Conservation (phyloP, 1,140 invertebrate genomes). For the Dinoponera quadriceps region DNA sequence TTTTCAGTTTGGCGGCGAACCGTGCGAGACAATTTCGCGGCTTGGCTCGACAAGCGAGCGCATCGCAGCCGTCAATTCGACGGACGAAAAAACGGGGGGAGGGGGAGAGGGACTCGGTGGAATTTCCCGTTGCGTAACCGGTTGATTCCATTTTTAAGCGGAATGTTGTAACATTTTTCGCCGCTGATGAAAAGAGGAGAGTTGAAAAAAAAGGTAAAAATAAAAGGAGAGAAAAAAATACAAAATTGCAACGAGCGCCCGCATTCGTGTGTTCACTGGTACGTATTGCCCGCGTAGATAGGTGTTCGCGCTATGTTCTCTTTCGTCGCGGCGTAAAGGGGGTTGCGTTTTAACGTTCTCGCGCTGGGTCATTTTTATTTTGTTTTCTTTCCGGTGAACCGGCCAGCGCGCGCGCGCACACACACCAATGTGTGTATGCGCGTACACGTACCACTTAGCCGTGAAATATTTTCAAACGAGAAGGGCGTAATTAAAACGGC, state of each 20-base stretch:
- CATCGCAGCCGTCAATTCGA: neutral
- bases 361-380: constrained; percentile 20
- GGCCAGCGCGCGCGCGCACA: neutral
- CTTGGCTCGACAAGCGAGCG: neutral
- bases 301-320: neutral
- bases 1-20: neutral
- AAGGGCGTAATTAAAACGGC: constrained; percentile 38
- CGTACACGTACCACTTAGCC: too few relatives aligned
- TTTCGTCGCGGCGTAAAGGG: constrained; percentile 15
- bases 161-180: constrained; percentile 44
- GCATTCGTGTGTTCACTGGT: too few relatives aligned
- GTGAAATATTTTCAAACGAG: constrained; percentile 47
- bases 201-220: neutral
- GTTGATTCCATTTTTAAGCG: constrained; percentile 27
- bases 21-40: constrained; percentile 11
- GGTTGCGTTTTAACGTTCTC: constrained; percentile 25
- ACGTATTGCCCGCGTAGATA: neutral
- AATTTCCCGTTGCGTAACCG: constrained; percentile 1
- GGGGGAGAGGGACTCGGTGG: too few relatives aligned
- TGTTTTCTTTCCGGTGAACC: constrained; percentile 12
- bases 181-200: neutral
- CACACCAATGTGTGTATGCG: too few relatives aligned
- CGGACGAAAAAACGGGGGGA: neutral
- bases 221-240: neutral
- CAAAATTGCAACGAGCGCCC: neutral